Base-by-base conservation (phyloP, 1,140 invertebrate species). In the Drosophila mauritiana region DNA sequence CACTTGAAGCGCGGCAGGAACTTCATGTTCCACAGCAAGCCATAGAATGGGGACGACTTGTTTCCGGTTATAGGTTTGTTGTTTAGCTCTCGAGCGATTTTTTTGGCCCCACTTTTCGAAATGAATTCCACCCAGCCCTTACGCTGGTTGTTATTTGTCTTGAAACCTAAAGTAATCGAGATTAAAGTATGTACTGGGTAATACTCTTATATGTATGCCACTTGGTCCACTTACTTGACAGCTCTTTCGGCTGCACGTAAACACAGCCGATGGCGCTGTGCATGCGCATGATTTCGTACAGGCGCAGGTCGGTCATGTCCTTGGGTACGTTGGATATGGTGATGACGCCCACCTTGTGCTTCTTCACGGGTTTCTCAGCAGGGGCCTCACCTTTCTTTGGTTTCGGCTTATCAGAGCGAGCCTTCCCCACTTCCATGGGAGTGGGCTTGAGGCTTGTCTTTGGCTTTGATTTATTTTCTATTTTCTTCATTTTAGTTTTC, bases 111-210 rank as follows among this genome's bases (percentile, higher is more conserved):
- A 83, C 94, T 95, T 93, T 98, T 98, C 62, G 96, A 96, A 91
- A 96, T 94, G 93, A 99, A 99, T 93, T 99, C 98, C 2, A 99
- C 94, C 98, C 98, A 99, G 22, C 98, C 98, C 94, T 94, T 96
- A 57, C 93, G 76, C 10, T 83, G 81, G 10, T 69, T 75, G 27
- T 89, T 84, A 36, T 85, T 89, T 1, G 48, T 52, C 13, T 78
- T 63, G 1, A 58, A 58, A 15, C 64, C 83, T 83, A 25, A 8
- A 20, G 20, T 17, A 43, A n/a, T 42, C 2, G 2, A 42, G 7
- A 42, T 15, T 10, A 17, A 15, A 6, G 20, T 22, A 2, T 22
- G 3, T 22, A 22, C 20, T 22, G 20, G 20, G 20, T 22, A 22
- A 22, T 22, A 17, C n/a, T 22, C 15, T 6, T 6, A 8, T 15